Evolutionary conservation across 37 sponge, comb jelly and placozoan genomes (phyloP), one percentile per base, ranked within the genome.

Genomic region (Geodia barretti): DNA sequence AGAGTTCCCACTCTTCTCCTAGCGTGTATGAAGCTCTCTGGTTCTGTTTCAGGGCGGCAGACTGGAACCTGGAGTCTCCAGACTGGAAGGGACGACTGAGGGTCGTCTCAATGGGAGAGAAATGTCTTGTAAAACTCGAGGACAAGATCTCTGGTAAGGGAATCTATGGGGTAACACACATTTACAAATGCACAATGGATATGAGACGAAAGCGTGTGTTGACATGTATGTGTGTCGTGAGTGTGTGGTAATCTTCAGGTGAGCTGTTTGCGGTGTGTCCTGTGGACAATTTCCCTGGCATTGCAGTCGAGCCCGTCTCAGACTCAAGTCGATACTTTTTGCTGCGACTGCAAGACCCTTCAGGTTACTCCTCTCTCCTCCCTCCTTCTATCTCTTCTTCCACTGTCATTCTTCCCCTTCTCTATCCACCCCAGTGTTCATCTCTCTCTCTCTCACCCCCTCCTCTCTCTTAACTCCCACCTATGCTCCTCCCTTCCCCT

Each of bases 311-410:
- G 43, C 75, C 96, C 11, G 98, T 98, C 39, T 84, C 94, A 1
- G 98, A 98, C 77, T 96, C 96, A 68, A 93, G 98, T 71, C 73
- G 98, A 61, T 98, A 98, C 64, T 98, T 98, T 68, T 91, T 95
- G 0, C 64, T 98, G n/a, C 84, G 87, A 54, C 77, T 97, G 19
- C 71, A 68, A n/a, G 93, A 92, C 58, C 58, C 72, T 54, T 73
- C 74, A 75, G 90, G 88, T 94, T 35, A 1, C 68, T 38, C 47
- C 58, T 47, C 37, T 39, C 24, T 23, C 30, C 73, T 72, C 73
- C 24, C 66, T 65, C 54, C 54, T 47, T 14, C 14, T 14, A 7
- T 47, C 54, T 14, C 7, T 66, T 8, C 33, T 17, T 32, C 68
- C 33, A 21, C 20, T 17, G 19, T 79, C 40, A 24, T 4, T 25